Evolutionary conservation across 2,888 invertebrate species (phyloP), one percentile per base, ranked within the genome.

Genomic region (Ormia ochracea): DNA sequence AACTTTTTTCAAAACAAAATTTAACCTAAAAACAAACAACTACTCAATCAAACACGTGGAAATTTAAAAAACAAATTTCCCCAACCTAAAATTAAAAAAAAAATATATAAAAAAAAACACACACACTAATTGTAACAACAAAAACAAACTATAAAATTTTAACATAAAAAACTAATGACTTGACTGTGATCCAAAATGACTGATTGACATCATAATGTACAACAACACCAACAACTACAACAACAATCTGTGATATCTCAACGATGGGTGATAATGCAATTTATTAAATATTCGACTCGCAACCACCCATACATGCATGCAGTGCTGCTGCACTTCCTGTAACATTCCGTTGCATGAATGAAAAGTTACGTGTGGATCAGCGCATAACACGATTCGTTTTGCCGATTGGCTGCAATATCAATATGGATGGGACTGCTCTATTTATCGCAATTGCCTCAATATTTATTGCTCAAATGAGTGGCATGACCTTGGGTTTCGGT

Each of bases 341-440:
- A 73, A 96, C 96, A 52, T 95, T 96, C 90, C 93, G 94, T 77
- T 93, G 95, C 85, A 94, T 97, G 94, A 95, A 96, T 89, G 94
- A 96, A 82, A 95, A 95, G 72, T 91, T 96, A 78, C 93, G 93
- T 81, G 91, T 96, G 81, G 96, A 97, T 90, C 92, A 93, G 38
- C 92, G 96, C 80, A 94, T 97, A 84, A 95, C 96, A 0, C 92
- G 95, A 82, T 97, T 97, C 90, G 96, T 97, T 54, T 91, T 97
- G 10, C 97, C 97, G 0, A 95, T 97, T 83, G 97, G 97, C 4
- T 96, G 96, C 87, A 96, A 96, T 87, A 95, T 97, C 87, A 97
- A 97, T 90, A 96, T 97, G 96, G 96, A 96, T 84, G 96, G 96
- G 2, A 96, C 96, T 0, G 96, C 96, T 0, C 90, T 98, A 54